A percentile compares a stretch with the other conserved stretches of the same genome.
phyloP scores from a whole-genome alignment of 2,113 vertebrate species.

The Nyctereutes procyonoides region DNA sequence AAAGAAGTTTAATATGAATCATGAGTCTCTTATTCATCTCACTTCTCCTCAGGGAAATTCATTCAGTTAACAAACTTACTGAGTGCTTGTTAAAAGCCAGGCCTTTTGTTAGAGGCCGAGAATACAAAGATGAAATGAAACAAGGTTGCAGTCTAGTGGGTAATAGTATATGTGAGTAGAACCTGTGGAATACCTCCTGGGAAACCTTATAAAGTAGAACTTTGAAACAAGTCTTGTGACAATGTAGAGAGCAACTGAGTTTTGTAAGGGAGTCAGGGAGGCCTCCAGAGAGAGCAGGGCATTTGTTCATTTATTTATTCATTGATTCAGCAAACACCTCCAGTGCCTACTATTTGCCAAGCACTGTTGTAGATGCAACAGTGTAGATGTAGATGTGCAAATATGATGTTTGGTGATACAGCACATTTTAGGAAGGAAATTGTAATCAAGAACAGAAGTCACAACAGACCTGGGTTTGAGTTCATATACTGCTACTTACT shows the following conservation, averaged over 20 bases:
- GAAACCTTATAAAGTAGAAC: slow-evolving; percentile 6
- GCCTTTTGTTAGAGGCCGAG: slow-evolving; percentile 50
- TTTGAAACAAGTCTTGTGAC: slow-evolving; percentile 62
- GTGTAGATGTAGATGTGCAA: neutral
- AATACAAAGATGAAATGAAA: slow-evolving; percentile 44
- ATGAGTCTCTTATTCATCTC: slow-evolving; percentile 62
- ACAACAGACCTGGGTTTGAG: slow-evolving; percentile 51
- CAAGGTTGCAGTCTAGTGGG: slow-evolving; percentile 36
- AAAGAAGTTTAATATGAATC: slow-evolving; percentile 72
- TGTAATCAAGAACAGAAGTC: slow-evolving; percentile 42
- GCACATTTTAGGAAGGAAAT: slow-evolving; percentile 40
- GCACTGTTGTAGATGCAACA: slow-evolving; percentile 39
- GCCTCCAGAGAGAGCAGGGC: neutral
- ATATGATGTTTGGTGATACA: slow-evolving; percentile 33
- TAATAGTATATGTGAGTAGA: slow-evolving; percentile 16
- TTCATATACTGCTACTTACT: neutral
- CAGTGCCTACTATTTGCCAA: slow-evolving; percentile 38
- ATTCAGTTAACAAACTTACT: slow-evolving; percentile 70
- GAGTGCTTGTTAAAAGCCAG: slow-evolving; percentile 61
- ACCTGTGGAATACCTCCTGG: slow-evolving; percentile 33
- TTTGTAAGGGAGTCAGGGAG: slow-evolving; percentile 46
- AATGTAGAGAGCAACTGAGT: neutral
- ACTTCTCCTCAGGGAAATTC: slow-evolving; percentile 69
- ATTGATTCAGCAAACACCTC: slow-evolving; percentile 44
- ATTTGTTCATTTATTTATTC: slow-evolving; percentile 29